Base-by-base conservation (phyloP, 1,140 invertebrate species). In the Steinernema feltiae region DNA sequence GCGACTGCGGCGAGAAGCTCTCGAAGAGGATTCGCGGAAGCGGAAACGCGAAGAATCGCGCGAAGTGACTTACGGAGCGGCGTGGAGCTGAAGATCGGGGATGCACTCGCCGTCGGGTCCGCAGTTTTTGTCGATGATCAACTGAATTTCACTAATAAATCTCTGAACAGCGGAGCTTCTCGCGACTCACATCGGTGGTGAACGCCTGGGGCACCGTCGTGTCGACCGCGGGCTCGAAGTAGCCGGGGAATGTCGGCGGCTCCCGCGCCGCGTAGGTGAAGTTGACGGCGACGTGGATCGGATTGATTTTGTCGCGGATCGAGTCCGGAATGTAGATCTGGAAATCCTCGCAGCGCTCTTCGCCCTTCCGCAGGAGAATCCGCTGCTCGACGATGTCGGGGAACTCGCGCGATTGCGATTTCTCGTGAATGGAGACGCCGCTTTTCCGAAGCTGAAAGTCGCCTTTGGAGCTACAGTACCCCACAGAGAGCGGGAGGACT, bases 91-190 rank as follows among this genome's bases (percentile, higher is more conserved):
- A 12, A 98, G 88, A 87, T 97, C 91, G 0, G 95, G 95, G 79
- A 94, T 91, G 84, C 95, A 98, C 53, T 94, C 89, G 81, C 97
- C 94, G 83, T 97, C 94, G 0, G 89, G 84, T 0, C 94, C 94
- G 86, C 95, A 98, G 85, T 97, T 94, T 88, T 97, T 97, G 81
- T 92, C 91, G 77, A 98, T 95, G 74, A 90, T 91, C 0, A 89
- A 86, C 72, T 90, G 89, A 75, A 76, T n/a, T n/a, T n/a, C n/a
- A n/a, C n/a, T n/a, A n/a, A 48, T 48, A 29, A 24, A 3, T 21
- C 15, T 17, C 1, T 46, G 72, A 31, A 18, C 3, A 15, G 7
- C 1, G 72, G 1, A 32, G 17, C 2, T 76, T 27, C 7, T 46
- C 12, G 24, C 15, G 53, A n/a, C 70, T 74, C 29, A 80, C 72